Base-by-base conservation (phyloP, 2,113 vertebrate genomes). In the Glaucomys volans region DNA sequence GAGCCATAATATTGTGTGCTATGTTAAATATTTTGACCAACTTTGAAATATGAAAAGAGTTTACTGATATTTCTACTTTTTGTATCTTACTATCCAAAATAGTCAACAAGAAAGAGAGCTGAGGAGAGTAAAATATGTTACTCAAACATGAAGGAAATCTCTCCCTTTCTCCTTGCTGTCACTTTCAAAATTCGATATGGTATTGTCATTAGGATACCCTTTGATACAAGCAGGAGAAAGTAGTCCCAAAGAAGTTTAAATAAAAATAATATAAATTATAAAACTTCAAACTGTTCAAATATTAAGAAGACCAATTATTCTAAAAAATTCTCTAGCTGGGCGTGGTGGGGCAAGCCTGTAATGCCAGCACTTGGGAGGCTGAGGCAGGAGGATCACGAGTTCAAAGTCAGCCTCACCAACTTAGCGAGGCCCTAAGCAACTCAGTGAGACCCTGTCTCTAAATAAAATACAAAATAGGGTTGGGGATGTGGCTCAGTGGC, bases 41-140 rank as follows among this genome's bases (percentile, higher is more conserved):
- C 4, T 81, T 4, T 62, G 42, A 72, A 54, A 89, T 64, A 74
- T 57, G 50, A 75, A 93, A 84, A 62, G 2, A 42, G 35, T 77
- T 96, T 67, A 74, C n/a, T 91, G 32, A 62, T 71, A 3, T 47
- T 17, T 91, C 28, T 84, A 44, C 75, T 84, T 88, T 88, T 85
- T 81, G 32, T 77, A 77, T 44, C 12, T 30, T 67, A 8, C 22
- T 59, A 66, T 95, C 62, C 96, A 57, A 81, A 37, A 64, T 7
- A 89, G 8, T 90, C 87, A 92, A 35, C 75, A 57, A 80, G 16
- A 67, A 79, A 71, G 18, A 82, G 0, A 69, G 4, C 22, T 66
- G 71, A 80, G 13, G 11, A 42, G 16, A 74, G 24, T 18, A 91
- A 71, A 88, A 62, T 67, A 0, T 74, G 17, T 84, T 87, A 97